Base-by-base conservation (phyloP, 2,797 vertebrate genomes). In the Argentina silus region DNA sequence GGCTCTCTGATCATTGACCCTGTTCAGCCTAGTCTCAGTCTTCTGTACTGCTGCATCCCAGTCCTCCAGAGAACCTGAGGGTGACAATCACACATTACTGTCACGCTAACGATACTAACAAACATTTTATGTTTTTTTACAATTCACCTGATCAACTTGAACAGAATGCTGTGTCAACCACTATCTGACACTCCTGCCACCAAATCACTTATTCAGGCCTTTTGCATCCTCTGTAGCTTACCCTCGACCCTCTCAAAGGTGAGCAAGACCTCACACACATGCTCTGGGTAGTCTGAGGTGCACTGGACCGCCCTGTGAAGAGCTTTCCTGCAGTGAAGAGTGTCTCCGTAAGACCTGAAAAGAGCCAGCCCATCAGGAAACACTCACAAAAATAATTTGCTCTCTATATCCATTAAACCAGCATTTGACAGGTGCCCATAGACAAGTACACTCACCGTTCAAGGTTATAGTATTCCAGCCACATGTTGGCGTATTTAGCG, bases 401-500 rank as follows among this genome's bases (percentile, higher is more conserved):
- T 36, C 15, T 15, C 42, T 2, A 36, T 43, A 14, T 3, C 61
- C 8, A 3, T 23, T 14, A n/a, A 15, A 36, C 3, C 21, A 59
- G 9, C 21, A 19, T 8, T 45, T 27, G 47, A 6, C 3, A 42
- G n/a, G 55, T 19, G 10, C 27, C 10, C 36, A 11, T 6, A 62
- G 7, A 72, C 59, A 53, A 2, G 43, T 3, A 1, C 0, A 62
- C 83, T 78, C 75, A 99, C 98, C 98, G 95, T 85, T 99, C 98
- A 12, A 99, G 92, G 87, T 96, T 98, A 61, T 98, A 98, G 72
- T 99, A 99, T 76, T 99, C 98, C 60, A 99, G 90, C 98, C 98
- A 99, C 98, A 99, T 99, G 90, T 98, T 98, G 73, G 97, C 98
- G 0, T 93, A 99, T 78, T 97, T 99, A 74, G 98, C 96, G 3